These are phyloP conservation scores for Caradrina clavipalpis DNA, from an alignment of 2,888 invertebrate genomes.

Conservation along the genomic window DNA sequence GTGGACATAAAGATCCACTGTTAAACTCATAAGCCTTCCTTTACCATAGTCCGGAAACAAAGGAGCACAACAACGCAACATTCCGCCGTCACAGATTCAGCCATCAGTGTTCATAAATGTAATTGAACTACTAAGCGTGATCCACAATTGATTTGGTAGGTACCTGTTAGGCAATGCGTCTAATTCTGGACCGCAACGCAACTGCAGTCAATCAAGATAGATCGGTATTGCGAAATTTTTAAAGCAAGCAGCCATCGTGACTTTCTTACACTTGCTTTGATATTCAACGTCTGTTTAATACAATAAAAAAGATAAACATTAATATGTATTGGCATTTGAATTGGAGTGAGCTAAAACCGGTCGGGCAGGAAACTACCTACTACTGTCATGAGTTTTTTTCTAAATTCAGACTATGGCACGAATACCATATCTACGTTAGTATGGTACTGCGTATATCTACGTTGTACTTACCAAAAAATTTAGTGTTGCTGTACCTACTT, in stretches of 20 bases:
- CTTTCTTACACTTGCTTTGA: constrained; percentile 39
- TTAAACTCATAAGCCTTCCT: background rate
- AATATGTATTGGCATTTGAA: constrained; percentile 42
- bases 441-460: no score
- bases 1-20: background rate
- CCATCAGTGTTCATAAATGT: constrained; percentile 47
- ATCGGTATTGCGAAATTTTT: constrained; percentile 70
- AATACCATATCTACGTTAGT: background rate
- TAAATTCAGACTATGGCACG: constrained; percentile 8
- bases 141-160: constrained; percentile 64
- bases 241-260: constrained; percentile 57
- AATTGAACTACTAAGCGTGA: constrained; percentile 49
- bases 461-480: background rate
- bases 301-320: constrained; percentile 21
- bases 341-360: constrained; percentile 26
- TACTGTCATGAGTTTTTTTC: constrained; percentile 6
- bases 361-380: constrained; percentile 9
- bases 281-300: constrained; percentile 26
- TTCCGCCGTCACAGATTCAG: constrained; percentile 44
- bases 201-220: constrained; percentile 66
- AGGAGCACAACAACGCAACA: constrained; percentile 35
- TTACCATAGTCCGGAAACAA: constrained; percentile 23
- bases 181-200: constrained; percentile 66
- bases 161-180: constrained; percentile 69
- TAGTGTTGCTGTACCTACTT: background rate